Percentiles rank a stretch among this genome's conserved stretches.
These are phyloP conservation scores for Brachyopa scutellaris DNA, from an alignment of 2,888 invertebrate genomes.

Conservation along the genomic window DNA sequence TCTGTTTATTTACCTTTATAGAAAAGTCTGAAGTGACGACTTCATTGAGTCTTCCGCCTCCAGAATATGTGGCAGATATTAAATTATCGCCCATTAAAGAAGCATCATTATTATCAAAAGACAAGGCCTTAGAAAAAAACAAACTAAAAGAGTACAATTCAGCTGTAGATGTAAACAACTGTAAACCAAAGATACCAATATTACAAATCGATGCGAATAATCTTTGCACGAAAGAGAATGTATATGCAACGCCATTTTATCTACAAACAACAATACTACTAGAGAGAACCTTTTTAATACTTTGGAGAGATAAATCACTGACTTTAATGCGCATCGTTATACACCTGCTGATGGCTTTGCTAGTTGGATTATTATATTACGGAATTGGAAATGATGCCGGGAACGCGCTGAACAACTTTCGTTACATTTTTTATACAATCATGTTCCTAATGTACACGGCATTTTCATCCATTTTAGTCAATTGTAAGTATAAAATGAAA, in stretches of 20 bases:
- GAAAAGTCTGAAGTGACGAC: slow-evolving; percentile 16
- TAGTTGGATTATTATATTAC: slow-evolving; percentile 92
- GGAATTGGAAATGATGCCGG: slow-evolving; percentile 93
- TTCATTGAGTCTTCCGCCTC: background rate
- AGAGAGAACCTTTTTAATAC: slow-evolving; percentile 84
- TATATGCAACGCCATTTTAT: slow-evolving; percentile 84
- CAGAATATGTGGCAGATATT: slow-evolving; percentile 5
- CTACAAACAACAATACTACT: slow-evolving; percentile 85
- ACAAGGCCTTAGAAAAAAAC: slow-evolving; percentile 57
- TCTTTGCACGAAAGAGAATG: slow-evolving; percentile 78
- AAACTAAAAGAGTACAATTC: slow-evolving; percentile 60
- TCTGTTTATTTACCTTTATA: too few relatives aligned
- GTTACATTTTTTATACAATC: slow-evolving; percentile 94
- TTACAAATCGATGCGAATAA: slow-evolving; percentile 76
- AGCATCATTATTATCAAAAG: slow-evolving; percentile 15
- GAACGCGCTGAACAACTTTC: slow-evolving; percentile 92
- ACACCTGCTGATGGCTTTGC: slow-evolving; percentile 90
- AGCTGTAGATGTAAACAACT: slow-evolving; percentile 67
- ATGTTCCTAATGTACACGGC: slow-evolving; percentile 98
- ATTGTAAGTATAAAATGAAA: slow-evolving; percentile 93
- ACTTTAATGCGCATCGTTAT: slow-evolving; percentile 90
- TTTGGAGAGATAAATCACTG: slow-evolving; percentile 88
- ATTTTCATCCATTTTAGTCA: slow-evolving; percentile 93
- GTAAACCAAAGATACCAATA: slow-evolving; percentile 75
- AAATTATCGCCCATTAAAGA: slow-evolving; percentile 14